These are phyloP conservation scores for Hydrochoerus hydrochaeris DNA, from an alignment of 2,113 vertebrate genomes.

Conservation along the genomic window DNA sequence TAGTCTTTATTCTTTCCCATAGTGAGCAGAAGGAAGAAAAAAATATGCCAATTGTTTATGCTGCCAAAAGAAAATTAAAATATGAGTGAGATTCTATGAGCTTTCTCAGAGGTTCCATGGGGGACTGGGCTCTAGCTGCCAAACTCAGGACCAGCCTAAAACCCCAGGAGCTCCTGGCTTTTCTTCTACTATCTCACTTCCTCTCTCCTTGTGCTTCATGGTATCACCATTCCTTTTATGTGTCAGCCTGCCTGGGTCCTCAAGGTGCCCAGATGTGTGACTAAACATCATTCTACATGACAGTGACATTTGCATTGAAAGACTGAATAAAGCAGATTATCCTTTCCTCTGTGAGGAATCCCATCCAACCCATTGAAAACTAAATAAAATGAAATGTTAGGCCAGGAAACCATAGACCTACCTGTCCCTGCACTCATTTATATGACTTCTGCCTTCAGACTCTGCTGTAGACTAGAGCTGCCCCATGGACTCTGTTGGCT, in stretches of 20 bases:
- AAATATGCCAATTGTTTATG: not conserved
- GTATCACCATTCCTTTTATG: not conserved
- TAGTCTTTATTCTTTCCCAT: accelerated
- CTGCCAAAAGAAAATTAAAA: not conserved
- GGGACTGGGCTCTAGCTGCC: not conserved
- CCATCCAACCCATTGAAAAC: not conserved
- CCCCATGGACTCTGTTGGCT: accelerated
- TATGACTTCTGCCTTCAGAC: not conserved
- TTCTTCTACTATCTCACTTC: not conserved
- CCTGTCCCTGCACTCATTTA: not conserved
- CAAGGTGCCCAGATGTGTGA: not conserved
- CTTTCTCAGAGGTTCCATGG: not conserved
- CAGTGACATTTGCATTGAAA: not conserved
- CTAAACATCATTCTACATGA: not conserved
- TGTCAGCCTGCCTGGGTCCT: not conserved
- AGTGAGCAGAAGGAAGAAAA: not conserved
- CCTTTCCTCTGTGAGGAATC: not conserved
- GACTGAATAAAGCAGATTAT: not conserved
- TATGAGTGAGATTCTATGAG: not conserved
- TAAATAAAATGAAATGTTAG: not conserved
- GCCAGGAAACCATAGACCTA: not conserved
- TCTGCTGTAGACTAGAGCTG: not conserved
- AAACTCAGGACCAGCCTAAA: not conserved
- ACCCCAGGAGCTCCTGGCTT: not conserved
- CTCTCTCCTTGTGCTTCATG: not conserved